These are phyloP conservation scores for Macrophya annulata DNA, from an alignment of 2,888 invertebrate species.

Conservation along the genomic window DNA sequence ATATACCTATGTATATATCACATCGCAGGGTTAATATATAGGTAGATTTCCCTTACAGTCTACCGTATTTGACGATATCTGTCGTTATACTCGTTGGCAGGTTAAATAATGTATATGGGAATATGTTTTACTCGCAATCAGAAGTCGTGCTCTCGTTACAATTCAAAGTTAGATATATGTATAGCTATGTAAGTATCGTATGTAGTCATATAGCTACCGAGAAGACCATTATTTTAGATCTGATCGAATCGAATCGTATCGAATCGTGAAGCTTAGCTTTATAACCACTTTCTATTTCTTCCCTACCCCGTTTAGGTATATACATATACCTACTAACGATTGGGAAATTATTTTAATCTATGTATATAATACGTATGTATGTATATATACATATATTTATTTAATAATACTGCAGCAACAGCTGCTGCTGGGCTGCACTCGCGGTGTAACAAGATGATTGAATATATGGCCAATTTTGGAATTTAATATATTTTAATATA, in stretches of 20 bases:
- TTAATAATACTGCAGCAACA: not conserved
- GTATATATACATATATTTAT: not conserved
- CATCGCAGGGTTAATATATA: not conserved
- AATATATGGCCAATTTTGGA: not conserved
- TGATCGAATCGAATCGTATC: not conserved
- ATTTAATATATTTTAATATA: not conserved
- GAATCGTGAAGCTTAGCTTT: not conserved
- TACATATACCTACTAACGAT: not conserved
- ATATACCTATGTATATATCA: not conserved
- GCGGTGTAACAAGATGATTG: not conserved
- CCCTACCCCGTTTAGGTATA: not conserved
- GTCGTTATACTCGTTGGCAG: not conserved
- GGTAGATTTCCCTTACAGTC: not conserved
- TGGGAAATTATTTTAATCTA: constrained; percentile 6
- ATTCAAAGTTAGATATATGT: constrained; percentile 7
- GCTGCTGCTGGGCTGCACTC: not conserved
- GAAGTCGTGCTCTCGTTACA: constrained; percentile 52
- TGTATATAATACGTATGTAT: not conserved
- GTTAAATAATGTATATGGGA: not conserved
- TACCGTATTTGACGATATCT: not conserved
- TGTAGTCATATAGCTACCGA: constrained; percentile 36
- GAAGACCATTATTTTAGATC: constrained; percentile 56
- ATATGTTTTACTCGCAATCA: constrained; percentile 10
- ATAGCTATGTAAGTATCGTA: not conserved
- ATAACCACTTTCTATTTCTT: constrained; percentile 56